Evolutionary conservation across 2,797 vertebrate genomes (phyloP), one percentile per base, ranked within the genome.

Genomic region (Sphaeramia orbicularis): DNA sequence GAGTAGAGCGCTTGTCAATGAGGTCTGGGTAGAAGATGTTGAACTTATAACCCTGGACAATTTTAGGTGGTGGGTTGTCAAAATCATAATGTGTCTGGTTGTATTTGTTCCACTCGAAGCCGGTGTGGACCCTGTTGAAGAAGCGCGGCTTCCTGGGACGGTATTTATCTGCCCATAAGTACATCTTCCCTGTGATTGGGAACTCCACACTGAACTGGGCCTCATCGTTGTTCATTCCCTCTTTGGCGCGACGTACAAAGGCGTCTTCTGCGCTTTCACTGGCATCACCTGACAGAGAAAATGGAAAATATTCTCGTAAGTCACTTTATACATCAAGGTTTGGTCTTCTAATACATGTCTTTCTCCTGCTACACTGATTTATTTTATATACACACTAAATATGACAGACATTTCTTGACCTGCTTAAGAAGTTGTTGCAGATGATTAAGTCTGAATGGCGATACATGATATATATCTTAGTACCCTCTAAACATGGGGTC

Each of bases 101-200:
- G 91, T 99, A 99, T 80, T 99, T 99, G 95, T 99, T 99, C 98
- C 98, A 99, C 91, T 99, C 98, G 0, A 99, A 99, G 81, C 98
- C 98, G 0, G 97, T 99, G 93, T 99, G 98, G 51, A 99, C 98
- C 0, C 98, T 94, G 92, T 99, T 99, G 92, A 99, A 99, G 93
- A 99, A 99, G 56, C 97, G 97, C 0, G 98, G 98, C 64, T 99
- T 99, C 78, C 98, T 95, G 0, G 98, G 98, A 7, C 98, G 95
- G 91, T 99, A 99, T 80, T 99, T 99, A 93, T 99, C 98, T 0
- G 98, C 97, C 98, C 98, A 99, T 50, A 99, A 93, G 80, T 99
- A 99, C 89, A 98, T 97, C 80, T 96, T 97, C 71, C 97, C 97
- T 0, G 96, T 95, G 32, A 99, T 91, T 0, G 98, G 98, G 80